Base-by-base conservation (phyloP, 2,888 invertebrate species). In the Parelbella ahira region DNA sequence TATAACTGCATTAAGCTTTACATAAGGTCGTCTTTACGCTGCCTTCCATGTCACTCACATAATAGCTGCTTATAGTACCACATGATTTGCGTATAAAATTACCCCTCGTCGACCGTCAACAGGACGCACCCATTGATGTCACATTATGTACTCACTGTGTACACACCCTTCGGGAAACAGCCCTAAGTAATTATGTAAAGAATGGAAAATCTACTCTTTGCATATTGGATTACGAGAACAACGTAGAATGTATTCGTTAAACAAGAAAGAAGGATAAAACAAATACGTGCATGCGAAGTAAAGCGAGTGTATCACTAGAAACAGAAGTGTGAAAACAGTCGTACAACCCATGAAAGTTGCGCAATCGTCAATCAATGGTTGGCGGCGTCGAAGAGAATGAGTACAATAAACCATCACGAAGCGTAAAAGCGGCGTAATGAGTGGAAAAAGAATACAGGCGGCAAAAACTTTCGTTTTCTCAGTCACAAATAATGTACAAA, bases 121-220 rank as follows among this genome's bases (percentile, higher is more conserved):
- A 54, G 50, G 58, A 57, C 56, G 56, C 56, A 53, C 56, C 58
- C 51, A 53, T 54, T 60, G 60, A 63, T 57, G 59, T 62, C 59
- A 57, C 46, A 49, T 47, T 41, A 39, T 43, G 42, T 43, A 44
- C 50, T 32, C 32, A 12, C 27, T 27, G 9, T 41, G 42, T 37
- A 13, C 10, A 19, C 24, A 33, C 45, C 48, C 49, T 48, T 47
- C 33, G 44, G 44, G 25, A 28, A 28, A 28, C 12, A 12, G 15
- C 11, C 13, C 27, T 20, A 32, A 37, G 18, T 12, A 10, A 30
- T 15, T 36, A 37, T 38, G 10, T 43, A 36, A 30, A 34, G 19
- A 11, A 12, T 18, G 20, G 9, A 9, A 24, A 29, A 38, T 7
- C 18, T 30, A 7, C 7, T 10, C 4, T 2, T 20, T 10, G 13